Percentiles rank a stretch among this genome's conserved stretches.
Conservation (phyloP, 1,140 invertebrate species). For the Magallana ariakensis region DNA sequence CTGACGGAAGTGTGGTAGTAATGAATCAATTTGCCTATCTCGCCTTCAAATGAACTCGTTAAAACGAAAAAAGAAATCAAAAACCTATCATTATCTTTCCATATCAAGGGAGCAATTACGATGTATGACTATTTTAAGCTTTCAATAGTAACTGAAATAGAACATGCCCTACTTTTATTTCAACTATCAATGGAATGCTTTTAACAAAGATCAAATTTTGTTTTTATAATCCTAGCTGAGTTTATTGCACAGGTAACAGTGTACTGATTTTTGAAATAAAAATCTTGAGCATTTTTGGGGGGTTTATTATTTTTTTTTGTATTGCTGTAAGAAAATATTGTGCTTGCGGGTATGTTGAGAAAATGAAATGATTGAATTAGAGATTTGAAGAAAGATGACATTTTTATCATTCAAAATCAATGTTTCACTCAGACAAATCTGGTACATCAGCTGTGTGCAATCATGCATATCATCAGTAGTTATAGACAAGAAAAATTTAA, state of each 20-base stretch:
- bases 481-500: no score
- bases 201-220: no score
- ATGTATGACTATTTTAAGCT: not conserved
- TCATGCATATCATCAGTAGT: no score
- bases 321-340: no score
- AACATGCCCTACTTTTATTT: not conserved
- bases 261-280: no score
- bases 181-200: not conserved
- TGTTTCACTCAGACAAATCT: not conserved
- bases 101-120: constrained; percentile 4
- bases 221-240: no score
- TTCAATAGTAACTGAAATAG: not conserved
- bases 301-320: no score
- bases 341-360: not conserved
- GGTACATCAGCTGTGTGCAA: not conserved
- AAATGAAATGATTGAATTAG: not conserved
- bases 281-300: no score
- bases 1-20: not conserved
- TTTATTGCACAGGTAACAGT: not conserved
- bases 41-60: not conserved
- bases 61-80: not conserved
- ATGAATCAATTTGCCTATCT: not conserved
- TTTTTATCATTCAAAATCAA: constrained; percentile 30
- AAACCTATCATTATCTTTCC: not conserved
- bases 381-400: not conserved